A percentile compares a stretch with the other conserved stretches of the same genome.
phyloP scores from a whole-genome alignment of 2,888 invertebrate species.

The Mystacides longicornis region DNA sequence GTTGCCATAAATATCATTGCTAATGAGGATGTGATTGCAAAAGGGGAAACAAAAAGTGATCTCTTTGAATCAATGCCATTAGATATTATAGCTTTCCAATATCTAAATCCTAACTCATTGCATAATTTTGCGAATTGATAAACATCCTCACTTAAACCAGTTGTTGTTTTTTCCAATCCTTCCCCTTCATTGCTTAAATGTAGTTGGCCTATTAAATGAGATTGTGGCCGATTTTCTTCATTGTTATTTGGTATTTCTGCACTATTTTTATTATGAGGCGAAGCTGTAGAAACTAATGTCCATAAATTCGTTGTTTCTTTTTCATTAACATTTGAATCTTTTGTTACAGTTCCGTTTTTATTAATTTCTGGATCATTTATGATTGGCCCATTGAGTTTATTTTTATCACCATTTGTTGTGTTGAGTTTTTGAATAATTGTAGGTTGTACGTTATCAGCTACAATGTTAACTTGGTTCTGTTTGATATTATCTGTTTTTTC shows the following conservation, averaged over 20 bases:
- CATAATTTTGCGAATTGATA: slow-evolving; percentile 71
- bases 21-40: slow-evolving; percentile 76
- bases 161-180: slow-evolving; percentile 70
- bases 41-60: slow-evolving; percentile 76
- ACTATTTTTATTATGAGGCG: slow-evolving; percentile 35
- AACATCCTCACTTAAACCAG: slow-evolving; percentile 64
- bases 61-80: slow-evolving; percentile 65
- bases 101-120: slow-evolving; percentile 77
- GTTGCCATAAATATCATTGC: slow-evolving; percentile 88
- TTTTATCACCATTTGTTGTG: neutral
- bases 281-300: slow-evolving; percentile 52
- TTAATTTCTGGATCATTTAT: slow-evolving; percentile 6
- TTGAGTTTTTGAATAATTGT: no score
- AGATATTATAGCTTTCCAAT: slow-evolving; percentile 66
- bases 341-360: slow-evolving; percentile 1
- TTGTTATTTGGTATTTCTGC: slow-evolving; percentile 15
- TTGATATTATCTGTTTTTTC: no score
- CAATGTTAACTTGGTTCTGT: no score
- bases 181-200: slow-evolving; percentile 43
- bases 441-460: no score
- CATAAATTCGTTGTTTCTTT: slow-evolving; percentile 32
- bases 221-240: slow-evolving; percentile 18
- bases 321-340: neutral
- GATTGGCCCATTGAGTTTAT: neutral
- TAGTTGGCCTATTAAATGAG: slow-evolving; percentile 10